phyloP scores from a whole-genome alignment of 2,888 invertebrate species.

The Caenorhabditis virilis region DNA sequence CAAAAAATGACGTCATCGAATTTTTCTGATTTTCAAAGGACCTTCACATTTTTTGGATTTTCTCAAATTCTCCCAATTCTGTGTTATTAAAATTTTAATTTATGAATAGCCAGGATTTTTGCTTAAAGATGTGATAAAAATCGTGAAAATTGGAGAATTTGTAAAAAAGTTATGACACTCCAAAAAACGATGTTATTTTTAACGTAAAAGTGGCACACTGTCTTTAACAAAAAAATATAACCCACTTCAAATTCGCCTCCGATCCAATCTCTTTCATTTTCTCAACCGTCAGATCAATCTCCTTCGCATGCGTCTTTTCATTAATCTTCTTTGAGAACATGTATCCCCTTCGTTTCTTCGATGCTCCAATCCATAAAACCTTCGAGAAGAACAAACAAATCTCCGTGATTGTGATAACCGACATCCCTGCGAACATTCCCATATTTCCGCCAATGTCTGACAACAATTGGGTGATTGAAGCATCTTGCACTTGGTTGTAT shows the following conservation, averaged over 20 bases:
- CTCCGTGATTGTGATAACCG: constrained; percentile 64
- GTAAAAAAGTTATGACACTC: no score
- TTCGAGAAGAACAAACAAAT: constrained; percentile 61
- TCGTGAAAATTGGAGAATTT: no score
- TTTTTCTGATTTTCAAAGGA: no score
- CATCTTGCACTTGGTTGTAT: constrained; percentile 58
- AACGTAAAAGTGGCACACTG: no score
- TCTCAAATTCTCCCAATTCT: no score
- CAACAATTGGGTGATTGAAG: constrained; percentile 47
- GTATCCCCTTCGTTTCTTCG: constrained; percentile 50
- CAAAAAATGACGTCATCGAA: no score
- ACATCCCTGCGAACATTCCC: constrained; percentile 68
- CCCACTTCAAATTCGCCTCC: constrained; percentile 1
- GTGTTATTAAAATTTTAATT: no score
- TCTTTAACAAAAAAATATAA: not conserved
- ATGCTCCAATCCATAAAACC: constrained; percentile 61
- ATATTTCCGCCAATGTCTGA: constrained; percentile 68
- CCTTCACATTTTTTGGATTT: no score
- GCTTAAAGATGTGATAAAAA: no score
- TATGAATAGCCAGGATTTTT: no score
- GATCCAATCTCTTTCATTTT: constrained; percentile 36
- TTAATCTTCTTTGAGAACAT: constrained; percentile 50
- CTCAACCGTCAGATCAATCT: constrained; percentile 30
- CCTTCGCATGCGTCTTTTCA: constrained; percentile 34
- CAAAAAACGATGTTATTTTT: not conserved